These are phyloP conservation scores for Chaenodraco wilsoni DNA, from an alignment of 2,797 vertebrate genomes.

Conservation along the genomic window DNA sequence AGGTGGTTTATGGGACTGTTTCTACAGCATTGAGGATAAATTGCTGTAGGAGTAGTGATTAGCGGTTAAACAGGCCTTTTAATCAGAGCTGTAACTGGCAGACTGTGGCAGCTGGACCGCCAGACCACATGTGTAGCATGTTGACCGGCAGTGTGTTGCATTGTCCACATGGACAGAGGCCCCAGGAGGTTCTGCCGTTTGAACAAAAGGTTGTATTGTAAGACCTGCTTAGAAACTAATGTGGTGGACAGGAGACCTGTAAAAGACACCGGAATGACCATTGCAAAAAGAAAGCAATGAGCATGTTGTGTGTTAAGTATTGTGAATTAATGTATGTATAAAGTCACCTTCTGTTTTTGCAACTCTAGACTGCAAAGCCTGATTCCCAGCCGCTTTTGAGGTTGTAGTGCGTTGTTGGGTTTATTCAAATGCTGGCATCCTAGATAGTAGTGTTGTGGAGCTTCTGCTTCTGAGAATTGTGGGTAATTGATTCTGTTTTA, in stretches of 20 bases:
- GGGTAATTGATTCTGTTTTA: conserved; percentile 11
- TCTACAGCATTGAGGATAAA: conserved; percentile 49
- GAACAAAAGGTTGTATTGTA: conserved; percentile 25
- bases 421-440: background rate
- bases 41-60: conserved; percentile 50
- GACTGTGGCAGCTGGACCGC: conserved; percentile 61
- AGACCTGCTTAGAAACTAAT: conserved; percentile 22
- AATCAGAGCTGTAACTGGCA: conserved; percentile 68
- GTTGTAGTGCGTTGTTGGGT: background rate
- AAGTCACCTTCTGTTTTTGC: background rate
- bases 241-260: conserved; percentile 3
- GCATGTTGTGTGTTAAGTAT: background rate
- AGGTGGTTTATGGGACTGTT: conserved; percentile 41
- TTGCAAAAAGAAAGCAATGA: background rate
- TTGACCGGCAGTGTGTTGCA: conserved; percentile 38
- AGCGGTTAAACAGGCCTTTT: conserved; percentile 54
- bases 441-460: background rate
- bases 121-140: conserved; percentile 44
- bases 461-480: conserved; percentile 13
- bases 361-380: conserved; percentile 12
- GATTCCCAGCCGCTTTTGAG: background rate
- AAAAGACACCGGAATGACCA: conserved; percentile 8
- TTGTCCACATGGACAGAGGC: conserved; percentile 61
- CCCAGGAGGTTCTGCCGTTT: conserved; percentile 41
- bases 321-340: conserved; percentile 13